Base-by-base conservation (phyloP, 1,140 invertebrate genomes). In the Calephelis virginiensis region DNA sequence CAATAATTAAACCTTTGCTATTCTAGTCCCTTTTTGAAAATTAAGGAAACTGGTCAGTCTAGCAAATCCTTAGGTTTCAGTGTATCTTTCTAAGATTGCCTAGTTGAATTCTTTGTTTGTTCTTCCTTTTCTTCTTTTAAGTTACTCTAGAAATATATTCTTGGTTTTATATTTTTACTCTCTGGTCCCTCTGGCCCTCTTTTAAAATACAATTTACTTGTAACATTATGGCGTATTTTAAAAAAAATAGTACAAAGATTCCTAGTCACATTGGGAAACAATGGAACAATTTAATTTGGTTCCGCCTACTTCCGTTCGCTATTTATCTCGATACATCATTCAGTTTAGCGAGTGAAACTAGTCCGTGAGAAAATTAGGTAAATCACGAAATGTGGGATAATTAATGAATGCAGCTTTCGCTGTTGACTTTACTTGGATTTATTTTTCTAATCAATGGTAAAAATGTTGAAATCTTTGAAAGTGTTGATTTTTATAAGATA, bases 291-390 rank as follows among this genome's bases (percentile, higher is more conserved):
- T 79, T 75, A 74, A 73, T 69, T 71, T 68, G 75, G 70, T 75
- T 81, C 76, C 72, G 81, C 81, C 82, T 70, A 82, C 73, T 82
- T 86, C 84, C 84, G 84, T 69, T 73, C 50, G 66, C 62, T 56
- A 66, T 66, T 66, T 56, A 47, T 59, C 64, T 62, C 46, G n/a
- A 48, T 45, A 60, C 49, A 49, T 62, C 49, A 75, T 72, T 77
- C 75, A 83, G 67, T 59, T 66, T 64, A 72, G 67, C 76, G 68
- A 66, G 74, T 79, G 69, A 78, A 86, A 82, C 77, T 76, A 70
- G 76, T 68, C 76, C 83, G 81, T 86, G 85, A 84, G 83, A 88
- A 86, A 78, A 81, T 72, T 75, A 64, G 38, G 49, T 64, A 64
- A 64, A 64, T 50, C 49, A 50, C 38, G 43, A 64, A 53, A 64